Base-by-base conservation (phyloP, 2,797 vertebrate genomes). In the Ctenopoma multispine region DNA sequence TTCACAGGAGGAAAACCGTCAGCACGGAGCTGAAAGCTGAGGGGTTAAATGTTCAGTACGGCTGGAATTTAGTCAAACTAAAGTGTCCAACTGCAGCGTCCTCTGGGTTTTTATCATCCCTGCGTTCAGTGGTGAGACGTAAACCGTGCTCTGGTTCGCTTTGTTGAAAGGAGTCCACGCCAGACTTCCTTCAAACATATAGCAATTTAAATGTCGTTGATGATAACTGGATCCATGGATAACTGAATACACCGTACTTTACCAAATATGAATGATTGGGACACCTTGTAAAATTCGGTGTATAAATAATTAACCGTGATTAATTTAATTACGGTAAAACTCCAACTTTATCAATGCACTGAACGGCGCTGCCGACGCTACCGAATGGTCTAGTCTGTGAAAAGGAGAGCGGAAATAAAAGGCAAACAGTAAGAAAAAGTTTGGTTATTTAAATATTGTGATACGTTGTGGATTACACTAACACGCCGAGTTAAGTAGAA, bases 191-290 rank as follows among this genome's bases (percentile, higher is more conserved):
- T 63, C 1, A 60, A 18, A 44, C 3, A 12, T 3, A 0, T 0
- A 0, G 0, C 1, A 6, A 27, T 63, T 70, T 53, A 17, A 44
- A 0, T 1, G 15, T 3, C 14, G 0, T 15, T 0, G 3, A 1
- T 7, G 0, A 5, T 34, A 0, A 10, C 0, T 1, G 3, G 3
- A 18, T 0, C 0, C 18, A 0, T 1, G 0, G 18, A 0, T 4
- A 0, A 1, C 0, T 1, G 0, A 24, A 20, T 2, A 12, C 6
- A 13, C 1, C 0, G 0, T 0, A 0, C 0, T 14, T 11, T 12
- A 21, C 0, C 18, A 5, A 8, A 47, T 44, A 13, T 8, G 6
- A 68, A 14, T 0, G 3, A 1, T 0, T 8, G 5, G 0, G 0
- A 3, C 0, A 1, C 1, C 0, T 3, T 34, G 0, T 41, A 12